These are phyloP conservation scores for Masnerella sp. DNA, from an alignment of 2,888 invertebrate genomes.

Conservation along the genomic window DNA sequence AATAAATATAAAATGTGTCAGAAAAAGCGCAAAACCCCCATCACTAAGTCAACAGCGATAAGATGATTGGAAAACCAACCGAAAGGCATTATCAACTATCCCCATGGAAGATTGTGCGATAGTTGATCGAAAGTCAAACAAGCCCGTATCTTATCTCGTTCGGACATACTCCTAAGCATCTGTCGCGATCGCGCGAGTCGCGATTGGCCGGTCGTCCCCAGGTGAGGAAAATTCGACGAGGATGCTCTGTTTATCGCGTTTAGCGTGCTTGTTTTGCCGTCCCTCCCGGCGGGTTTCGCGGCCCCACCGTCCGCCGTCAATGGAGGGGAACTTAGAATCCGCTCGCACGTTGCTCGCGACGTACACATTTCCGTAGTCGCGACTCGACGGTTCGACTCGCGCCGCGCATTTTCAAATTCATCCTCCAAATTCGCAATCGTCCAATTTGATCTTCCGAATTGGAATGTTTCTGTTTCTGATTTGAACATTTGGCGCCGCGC, in stretches of 20 bases:
- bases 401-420: conserved; percentile 60
- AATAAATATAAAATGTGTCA: too few relatives aligned
- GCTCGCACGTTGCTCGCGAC: conserved; percentile 59
- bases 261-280: not conserved
- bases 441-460: not conserved
- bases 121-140: conserved; percentile 21
- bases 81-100: too few relatives aligned
- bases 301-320: too few relatives aligned
- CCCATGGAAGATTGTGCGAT: too few relatives aligned
- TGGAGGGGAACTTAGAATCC: conserved; percentile 51
- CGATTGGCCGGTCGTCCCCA: conserved; percentile 14
- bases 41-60: too few relatives aligned
- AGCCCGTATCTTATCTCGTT: conserved; percentile 22
- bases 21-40: too few relatives aligned
- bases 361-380: conserved; percentile 69
- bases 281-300: not conserved
- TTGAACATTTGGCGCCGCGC: too few relatives aligned
- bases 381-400: conserved; percentile 71
- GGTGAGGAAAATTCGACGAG: conserved; percentile 24
- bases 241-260: not conserved
- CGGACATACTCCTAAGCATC: conserved; percentile 16
- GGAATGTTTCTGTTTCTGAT: too few relatives aligned
- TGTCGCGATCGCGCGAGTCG: conserved; percentile 4
- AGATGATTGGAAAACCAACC: too few relatives aligned
- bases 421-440: not conserved